Conservation (phyloP, 2,113 vertebrate genomes). For the Marcusenius ussheri region DNA sequence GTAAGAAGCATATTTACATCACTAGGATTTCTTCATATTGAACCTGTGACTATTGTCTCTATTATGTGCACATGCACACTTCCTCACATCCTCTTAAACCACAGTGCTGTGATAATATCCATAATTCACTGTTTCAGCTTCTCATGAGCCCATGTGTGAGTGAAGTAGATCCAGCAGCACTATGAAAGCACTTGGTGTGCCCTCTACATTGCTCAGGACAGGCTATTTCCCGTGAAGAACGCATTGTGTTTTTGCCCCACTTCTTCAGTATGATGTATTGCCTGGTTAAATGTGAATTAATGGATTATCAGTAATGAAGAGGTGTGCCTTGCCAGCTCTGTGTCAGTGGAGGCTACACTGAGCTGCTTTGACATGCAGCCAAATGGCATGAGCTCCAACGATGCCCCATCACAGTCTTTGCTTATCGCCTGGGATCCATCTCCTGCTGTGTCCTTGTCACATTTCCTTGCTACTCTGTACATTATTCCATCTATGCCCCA, state of each 20-base stretch:
- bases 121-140: not conserved
- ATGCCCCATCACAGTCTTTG: not conserved
- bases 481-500: not conserved
- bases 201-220: not conserved
- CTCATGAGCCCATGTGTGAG: not conserved
- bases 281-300: conserved; percentile 6
- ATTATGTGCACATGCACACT: not conserved
- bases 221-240: not conserved
- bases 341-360: not conserved
- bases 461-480: not conserved
- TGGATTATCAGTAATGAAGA: conserved; percentile 12
- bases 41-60: not conserved
- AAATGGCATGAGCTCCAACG: not conserved
- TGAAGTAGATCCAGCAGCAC: not conserved
- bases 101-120: not conserved
- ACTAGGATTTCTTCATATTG: not conserved
- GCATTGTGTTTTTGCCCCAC: not conserved
- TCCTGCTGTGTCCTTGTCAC: not conserved
- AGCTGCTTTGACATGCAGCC: conserved; percentile 4
- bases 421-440: not conserved
- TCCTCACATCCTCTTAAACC: not conserved
- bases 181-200: not conserved
- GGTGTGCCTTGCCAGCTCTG: not conserved
- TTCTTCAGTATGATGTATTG: not conserved
- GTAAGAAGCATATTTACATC: not conserved